These are phyloP conservation scores for Proales similis DNA, from an alignment of 1,140 invertebrate species.

Conservation along the genomic window DNA sequence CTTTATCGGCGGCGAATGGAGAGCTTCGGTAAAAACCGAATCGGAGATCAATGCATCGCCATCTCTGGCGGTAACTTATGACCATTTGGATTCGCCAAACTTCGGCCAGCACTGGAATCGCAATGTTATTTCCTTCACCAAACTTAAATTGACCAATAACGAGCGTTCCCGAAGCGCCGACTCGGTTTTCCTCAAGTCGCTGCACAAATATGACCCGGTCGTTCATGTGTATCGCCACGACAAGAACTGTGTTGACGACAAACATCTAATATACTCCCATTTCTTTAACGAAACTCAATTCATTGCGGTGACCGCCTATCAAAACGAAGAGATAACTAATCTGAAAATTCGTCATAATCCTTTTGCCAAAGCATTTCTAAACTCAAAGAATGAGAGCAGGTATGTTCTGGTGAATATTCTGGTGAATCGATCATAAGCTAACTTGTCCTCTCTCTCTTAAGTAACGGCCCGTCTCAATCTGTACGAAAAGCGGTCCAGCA, in stretches of 20 bases:
- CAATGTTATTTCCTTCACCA: slow-evolving; percentile 14
- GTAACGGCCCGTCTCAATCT: no score
- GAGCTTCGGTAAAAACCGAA: slow-evolving; percentile 30
- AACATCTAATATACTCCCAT: slow-evolving; percentile 72
- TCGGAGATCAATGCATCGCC: slow-evolving; percentile 23
- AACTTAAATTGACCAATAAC: slow-evolving; percentile 38
- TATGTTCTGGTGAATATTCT: neutral
- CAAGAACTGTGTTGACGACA: slow-evolving; percentile 49
- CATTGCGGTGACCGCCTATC: slow-evolving; percentile 65
- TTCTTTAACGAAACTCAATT: slow-evolving; percentile 99
- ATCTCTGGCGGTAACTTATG: neutral
- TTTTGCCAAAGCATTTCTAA: slow-evolving; percentile 39
- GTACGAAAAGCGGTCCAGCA: neutral
- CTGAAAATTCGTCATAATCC: slow-evolving; percentile 39
- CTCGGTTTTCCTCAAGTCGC: slow-evolving; percentile 90
- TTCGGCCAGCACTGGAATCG: slow-evolving; percentile 32
- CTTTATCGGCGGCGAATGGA: slow-evolving; percentile 36
- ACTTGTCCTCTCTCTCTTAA: neutral
- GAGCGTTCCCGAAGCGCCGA: slow-evolving; percentile 1
- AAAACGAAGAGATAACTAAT: slow-evolving; percentile 50
- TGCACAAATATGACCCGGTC: slow-evolving; percentile 99
- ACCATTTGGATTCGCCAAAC: slow-evolving; percentile 24
- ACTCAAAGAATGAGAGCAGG: neutral
- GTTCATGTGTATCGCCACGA: slow-evolving; percentile 81
- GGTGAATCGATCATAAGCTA: neutral